Conservation (phyloP, 2,113 vertebrate genomes). For the Synodontis membranacea region DNA sequence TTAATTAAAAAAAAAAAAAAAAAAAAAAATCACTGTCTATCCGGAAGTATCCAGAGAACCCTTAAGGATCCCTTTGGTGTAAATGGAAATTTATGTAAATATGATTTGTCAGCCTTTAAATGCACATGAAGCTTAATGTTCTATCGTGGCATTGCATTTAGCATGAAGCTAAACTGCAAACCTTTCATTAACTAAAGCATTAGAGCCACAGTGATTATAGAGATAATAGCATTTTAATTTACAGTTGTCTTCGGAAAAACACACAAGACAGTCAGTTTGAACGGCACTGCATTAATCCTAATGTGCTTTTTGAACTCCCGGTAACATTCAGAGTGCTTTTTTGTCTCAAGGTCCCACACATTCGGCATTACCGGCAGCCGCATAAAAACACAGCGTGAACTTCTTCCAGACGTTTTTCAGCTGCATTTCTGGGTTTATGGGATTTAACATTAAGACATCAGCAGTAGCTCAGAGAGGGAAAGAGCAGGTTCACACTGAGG, state of each 20-base stretch:
- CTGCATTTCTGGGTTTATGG: constrained; percentile 29
- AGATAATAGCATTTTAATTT: constrained; percentile 35
- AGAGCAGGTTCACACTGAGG: constrained; percentile 44
- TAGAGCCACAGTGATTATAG: constrained; percentile 12
- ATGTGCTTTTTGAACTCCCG: constrained; percentile 36
- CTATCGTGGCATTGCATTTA: constrained; percentile 24
- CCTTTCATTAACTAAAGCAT: constrained; percentile 36
- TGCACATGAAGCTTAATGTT: constrained; percentile 27
- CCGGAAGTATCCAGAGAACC: neutral
- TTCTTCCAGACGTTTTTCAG: constrained; percentile 13
- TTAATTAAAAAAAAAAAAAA: neutral
- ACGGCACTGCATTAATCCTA: constrained; percentile 28
- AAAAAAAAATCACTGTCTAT: too few relatives aligned
- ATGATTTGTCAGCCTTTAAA: constrained; percentile 10
- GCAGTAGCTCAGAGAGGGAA: constrained; percentile 17
- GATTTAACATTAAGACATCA: constrained; percentile 33
- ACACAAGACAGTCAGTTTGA: constrained; percentile 23
- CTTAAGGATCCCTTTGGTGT: constrained; percentile 3
- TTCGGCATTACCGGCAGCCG: constrained; percentile 12
- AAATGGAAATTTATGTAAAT: constrained; percentile 21
- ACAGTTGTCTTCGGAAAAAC: constrained; percentile 35
- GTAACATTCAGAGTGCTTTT: constrained; percentile 46
- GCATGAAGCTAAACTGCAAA: constrained; percentile 22
- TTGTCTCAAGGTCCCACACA: constrained; percentile 36
- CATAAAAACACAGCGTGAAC: constrained; percentile 21